phyloP scores from a whole-genome alignment of 2,797 vertebrate species.

The Danio kyathit region DNA sequence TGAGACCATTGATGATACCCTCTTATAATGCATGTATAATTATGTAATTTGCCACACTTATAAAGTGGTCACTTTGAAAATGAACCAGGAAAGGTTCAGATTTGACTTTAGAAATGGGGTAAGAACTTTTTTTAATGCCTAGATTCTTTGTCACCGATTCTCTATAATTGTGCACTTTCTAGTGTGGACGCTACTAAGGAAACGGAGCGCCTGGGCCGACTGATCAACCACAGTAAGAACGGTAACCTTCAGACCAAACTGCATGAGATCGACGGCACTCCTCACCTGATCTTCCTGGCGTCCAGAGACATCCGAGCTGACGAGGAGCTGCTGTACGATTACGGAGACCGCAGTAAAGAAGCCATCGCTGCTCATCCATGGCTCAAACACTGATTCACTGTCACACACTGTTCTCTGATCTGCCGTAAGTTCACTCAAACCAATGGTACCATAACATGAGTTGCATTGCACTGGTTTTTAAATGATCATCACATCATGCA shows the following conservation, averaged over 20 bases:
- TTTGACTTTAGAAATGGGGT: no score
- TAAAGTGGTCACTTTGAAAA: no score
- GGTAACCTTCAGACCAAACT: slow-evolving; percentile 95
- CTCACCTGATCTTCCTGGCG: slow-evolving; percentile 94
- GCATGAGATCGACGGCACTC: slow-evolving; percentile 85
- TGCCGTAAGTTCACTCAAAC: not conserved
- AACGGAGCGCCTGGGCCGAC: slow-evolving; percentile 86
- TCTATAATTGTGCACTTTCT: no score
- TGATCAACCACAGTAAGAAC: slow-evolving; percentile 95
- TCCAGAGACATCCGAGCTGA: slow-evolving; percentile 85
- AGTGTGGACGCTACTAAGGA: slow-evolving; percentile 94
- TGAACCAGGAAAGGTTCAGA: no score
- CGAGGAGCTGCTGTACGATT: slow-evolving; percentile 95
- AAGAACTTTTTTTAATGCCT: no score
- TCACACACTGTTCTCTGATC: not conserved
- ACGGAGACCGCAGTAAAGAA: slow-evolving; percentile 91
- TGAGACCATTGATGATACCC: no score
- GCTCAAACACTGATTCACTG: slow-evolving; percentile 84
- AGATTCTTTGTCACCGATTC: no score
- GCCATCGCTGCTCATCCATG: slow-evolving; percentile 92
- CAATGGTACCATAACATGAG: not conserved
- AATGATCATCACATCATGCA: not conserved
- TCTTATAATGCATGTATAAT: no score
- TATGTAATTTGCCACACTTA: no score
- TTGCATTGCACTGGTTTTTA: not conserved